A percentile compares a stretch with the other conserved stretches of the same genome.
Conservation (phyloP, 2,113 vertebrate species). For the Todiramphus saurophagus region DNA sequence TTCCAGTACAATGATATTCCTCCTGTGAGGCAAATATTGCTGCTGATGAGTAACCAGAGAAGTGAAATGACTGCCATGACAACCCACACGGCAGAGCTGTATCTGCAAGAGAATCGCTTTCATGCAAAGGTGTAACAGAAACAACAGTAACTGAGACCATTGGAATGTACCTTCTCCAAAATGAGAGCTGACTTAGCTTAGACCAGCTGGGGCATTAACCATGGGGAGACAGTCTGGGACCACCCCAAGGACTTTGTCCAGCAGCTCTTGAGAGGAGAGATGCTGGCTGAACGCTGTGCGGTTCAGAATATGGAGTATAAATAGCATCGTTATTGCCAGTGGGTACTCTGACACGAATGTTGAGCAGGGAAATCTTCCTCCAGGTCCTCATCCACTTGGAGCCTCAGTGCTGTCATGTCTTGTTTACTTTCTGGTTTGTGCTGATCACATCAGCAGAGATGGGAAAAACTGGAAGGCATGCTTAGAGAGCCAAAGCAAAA, state of each 20-base stretch:
- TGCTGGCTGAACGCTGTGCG: not conserved
- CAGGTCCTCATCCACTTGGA: not conserved
- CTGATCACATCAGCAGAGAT: slow-evolving; percentile 9
- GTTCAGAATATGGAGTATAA: not conserved
- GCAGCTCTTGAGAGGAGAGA: not conserved
- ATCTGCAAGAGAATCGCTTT: not conserved
- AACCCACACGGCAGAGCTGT: not conserved
- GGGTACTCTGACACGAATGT: not conserved
- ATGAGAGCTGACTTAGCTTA: not conserved
- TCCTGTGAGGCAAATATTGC: not conserved
- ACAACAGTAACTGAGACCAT: not conserved
- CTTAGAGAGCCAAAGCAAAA: not conserved
- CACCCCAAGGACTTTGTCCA: not conserved
- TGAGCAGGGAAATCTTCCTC: not conserved
- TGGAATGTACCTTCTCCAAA: not conserved
- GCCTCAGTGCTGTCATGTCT: not conserved
- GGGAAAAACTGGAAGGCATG: not conserved
- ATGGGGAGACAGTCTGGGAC: not conserved
- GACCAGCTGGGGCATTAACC: not conserved
- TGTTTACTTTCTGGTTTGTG: slow-evolving; percentile 2
- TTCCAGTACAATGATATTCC: not conserved
- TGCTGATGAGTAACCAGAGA: not conserved
- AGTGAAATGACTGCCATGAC: not conserved
- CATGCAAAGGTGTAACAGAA: not conserved
- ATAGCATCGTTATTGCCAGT: not conserved